Evolutionary conservation across 2,113 vertebrate species (phyloP).

Genomic region (Callorhinus ursinus): DNA sequence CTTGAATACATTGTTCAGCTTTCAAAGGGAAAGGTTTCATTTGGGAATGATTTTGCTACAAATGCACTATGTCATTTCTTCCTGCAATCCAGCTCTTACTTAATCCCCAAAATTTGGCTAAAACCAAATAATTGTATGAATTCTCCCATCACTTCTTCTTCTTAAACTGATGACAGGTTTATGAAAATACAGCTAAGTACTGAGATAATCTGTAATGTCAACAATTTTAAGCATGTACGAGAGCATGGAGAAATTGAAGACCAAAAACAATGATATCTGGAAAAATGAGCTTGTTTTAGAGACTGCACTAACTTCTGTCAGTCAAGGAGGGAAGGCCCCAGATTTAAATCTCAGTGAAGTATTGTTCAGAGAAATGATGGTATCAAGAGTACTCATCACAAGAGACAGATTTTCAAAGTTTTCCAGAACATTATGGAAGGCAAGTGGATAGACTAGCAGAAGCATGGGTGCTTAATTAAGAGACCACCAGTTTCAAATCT

Average conservation of each 20-base stretch:
- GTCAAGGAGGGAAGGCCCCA: neutral
- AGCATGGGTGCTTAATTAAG: neutral
- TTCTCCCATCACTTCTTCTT: neutral
- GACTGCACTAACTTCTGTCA: neutral
- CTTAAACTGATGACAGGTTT: constrained; percentile 13
- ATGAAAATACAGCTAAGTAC: neutral
- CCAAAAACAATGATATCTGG: neutral
- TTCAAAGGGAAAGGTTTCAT: constrained; percentile 20
- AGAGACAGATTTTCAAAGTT: neutral
- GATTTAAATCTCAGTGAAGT: neutral
- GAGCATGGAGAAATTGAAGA: neutral
- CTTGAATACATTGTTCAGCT: neutral
- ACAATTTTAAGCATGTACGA: neutral
- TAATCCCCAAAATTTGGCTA: neutral
- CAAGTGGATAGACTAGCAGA: neutral
- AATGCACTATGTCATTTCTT: neutral
- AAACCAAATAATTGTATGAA: neutral
- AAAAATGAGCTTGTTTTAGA: neutral
- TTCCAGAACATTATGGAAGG: neutral
- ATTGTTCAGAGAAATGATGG: neutral
- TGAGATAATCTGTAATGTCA: neutral
- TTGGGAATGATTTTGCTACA: neutral
- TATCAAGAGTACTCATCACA: neutral
- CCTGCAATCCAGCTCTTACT: neutral
- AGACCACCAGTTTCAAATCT: neutral